These are phyloP conservation scores for Tyto alba DNA, from an alignment of 2,113 vertebrate genomes.

Conservation along the genomic window DNA sequence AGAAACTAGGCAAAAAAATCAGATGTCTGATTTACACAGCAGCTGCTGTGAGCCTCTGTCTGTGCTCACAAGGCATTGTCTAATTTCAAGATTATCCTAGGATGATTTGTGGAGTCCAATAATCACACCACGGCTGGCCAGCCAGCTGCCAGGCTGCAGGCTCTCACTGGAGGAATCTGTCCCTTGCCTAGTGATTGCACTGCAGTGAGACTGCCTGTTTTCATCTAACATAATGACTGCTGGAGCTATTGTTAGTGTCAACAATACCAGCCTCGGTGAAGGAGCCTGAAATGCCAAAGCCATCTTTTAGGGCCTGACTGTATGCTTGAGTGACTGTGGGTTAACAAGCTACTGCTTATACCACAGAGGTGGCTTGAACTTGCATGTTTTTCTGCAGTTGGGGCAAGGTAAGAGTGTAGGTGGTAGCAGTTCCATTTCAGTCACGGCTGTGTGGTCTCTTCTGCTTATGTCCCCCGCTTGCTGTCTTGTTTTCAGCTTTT, in stretches of 20 bases:
- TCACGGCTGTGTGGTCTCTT: not conserved
- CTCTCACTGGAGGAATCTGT: not conserved
- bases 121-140: not conserved
- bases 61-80: slow-evolving; percentile 5
- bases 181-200: not conserved
- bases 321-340: not conserved
- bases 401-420: not conserved
- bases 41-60: slow-evolving; percentile 1
- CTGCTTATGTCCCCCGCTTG: not conserved
- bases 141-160: not conserved
- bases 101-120: not conserved
- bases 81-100: not conserved
- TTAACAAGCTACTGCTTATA: not conserved
- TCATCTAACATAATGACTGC: not conserved
- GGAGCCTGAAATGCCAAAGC: not conserved
- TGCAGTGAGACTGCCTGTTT: not conserved
- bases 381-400: not conserved
- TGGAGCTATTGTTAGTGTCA: not conserved
- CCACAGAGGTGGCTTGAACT: not conserved
- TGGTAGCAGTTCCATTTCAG: not conserved
- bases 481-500: not conserved
- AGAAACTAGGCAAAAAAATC: slow-evolving; percentile 5
- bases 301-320: not conserved
- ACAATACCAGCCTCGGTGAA: fast-evolving
- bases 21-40: not conserved